Conservation (phyloP, 2,888 invertebrate genomes). For the Ophion ellenae region DNA sequence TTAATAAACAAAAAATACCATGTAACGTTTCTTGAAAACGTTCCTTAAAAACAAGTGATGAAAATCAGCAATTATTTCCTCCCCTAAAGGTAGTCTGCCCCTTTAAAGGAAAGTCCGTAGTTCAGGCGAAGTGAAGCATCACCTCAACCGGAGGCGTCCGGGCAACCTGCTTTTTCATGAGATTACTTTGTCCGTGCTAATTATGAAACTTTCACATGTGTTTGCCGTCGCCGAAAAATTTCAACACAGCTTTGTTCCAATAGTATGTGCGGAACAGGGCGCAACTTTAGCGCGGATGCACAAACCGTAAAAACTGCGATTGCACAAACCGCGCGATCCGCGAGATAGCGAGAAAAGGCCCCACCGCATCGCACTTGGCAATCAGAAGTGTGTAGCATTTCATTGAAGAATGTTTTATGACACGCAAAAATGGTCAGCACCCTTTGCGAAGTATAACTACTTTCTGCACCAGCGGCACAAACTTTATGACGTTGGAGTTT, state of each 20-base stretch:
- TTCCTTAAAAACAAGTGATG: too few relatives aligned
- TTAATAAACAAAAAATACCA: too few relatives aligned
- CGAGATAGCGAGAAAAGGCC: constrained; percentile 16
- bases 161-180: constrained; percentile 18
- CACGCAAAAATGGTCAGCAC: neutral
- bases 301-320: constrained; percentile 25
- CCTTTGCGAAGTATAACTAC: constrained; percentile 3
- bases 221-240: constrained; percentile 31
- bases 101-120: neutral
- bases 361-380: constrained; percentile 5
- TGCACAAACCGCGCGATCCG: constrained; percentile 1
- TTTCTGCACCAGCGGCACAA: neutral
- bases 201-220: constrained; percentile 55
- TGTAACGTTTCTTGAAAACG: too few relatives aligned
- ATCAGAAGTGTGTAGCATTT: constrained; percentile 14
- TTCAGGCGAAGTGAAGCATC: neutral
- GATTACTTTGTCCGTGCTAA: constrained; percentile 51
- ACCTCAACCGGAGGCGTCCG: neutral
- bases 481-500: neutral
- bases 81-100: too few relatives aligned
- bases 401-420: neutral
- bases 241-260: constrained; percentile 8
- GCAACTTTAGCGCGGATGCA: constrained; percentile 36
- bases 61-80: too few relatives aligned
- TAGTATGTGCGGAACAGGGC: constrained; percentile 1